Conservation (phyloP, 1,140 invertebrate species). For the Laupala kohalensis region DNA sequence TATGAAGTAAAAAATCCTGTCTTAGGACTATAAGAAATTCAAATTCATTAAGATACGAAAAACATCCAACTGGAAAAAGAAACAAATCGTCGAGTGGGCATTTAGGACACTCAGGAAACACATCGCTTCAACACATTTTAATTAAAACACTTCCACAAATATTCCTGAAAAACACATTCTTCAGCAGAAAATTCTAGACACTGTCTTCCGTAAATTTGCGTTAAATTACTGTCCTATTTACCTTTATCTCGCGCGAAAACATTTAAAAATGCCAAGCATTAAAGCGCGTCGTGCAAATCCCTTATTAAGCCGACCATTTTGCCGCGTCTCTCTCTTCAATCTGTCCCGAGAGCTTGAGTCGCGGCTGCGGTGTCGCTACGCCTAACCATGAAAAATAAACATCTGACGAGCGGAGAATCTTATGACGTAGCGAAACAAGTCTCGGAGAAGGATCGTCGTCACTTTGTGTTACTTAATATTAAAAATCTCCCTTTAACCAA, state of each 20-base stretch:
- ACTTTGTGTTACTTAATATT: constrained; percentile 6
- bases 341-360: neutral
- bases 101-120: no score
- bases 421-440: neutral
- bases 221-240: neutral
- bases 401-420: neutral
- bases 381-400: neutral
- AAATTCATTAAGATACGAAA: no score
- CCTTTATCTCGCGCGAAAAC: neutral
- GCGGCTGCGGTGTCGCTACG: neutral
- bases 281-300: neutral
- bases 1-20: no score
- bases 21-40: no score
- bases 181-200: no score
- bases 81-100: no score
- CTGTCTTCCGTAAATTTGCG: no score
- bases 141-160: no score
- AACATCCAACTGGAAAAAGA: no score
- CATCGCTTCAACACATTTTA: no score
- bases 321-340: neutral
- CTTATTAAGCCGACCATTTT: neutral
- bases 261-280: neutral
- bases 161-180: no score
- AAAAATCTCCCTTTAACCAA: neutral
- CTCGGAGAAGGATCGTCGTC: neutral